These are phyloP conservation scores for Galaxea fascicularis DNA, from an alignment of 92 coral and sea anemone species.

Conservation along the genomic window DNA sequence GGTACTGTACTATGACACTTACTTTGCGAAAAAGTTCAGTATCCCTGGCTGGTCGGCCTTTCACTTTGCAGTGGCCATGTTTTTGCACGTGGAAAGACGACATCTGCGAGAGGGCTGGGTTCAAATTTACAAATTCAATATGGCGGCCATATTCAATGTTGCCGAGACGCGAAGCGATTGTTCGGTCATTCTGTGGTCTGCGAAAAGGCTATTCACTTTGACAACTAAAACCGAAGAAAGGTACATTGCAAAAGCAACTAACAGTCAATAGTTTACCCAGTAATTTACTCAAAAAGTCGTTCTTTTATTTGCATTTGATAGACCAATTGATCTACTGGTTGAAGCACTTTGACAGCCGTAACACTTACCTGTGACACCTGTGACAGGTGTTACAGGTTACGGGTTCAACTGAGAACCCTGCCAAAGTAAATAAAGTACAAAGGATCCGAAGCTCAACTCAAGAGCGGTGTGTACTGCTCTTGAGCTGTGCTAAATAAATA, in stretches of 20 bases:
- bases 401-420: too few relatives aligned
- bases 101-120: slow-evolving; percentile 37
- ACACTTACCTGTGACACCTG: too few relatives aligned
- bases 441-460: too few relatives aligned
- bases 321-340: slow-evolving; percentile 19
- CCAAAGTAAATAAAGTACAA: too few relatives aligned
- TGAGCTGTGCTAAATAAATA: too few relatives aligned
- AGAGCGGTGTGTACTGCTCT: too few relatives aligned
- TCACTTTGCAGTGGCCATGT: slow-evolving; percentile 13
- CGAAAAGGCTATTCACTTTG: slow-evolving; percentile 7
- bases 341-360: slow-evolving; percentile 16
- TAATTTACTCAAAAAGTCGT: slow-evolving; percentile 25
- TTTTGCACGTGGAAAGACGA: slow-evolving; percentile 8
- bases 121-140: too few relatives aligned
- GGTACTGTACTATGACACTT: too few relatives aligned
- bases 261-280: slow-evolving; percentile 33
- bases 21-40: background rate
- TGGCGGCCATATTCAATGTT: slow-evolving; percentile 26
- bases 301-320: slow-evolving; percentile 40
- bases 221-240: slow-evolving; percentile 29
- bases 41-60: background rate
- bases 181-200: slow-evolving; percentile 21
- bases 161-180: slow-evolving; percentile 24
- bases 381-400: too few relatives aligned
- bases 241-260: slow-evolving; percentile 21